Base-by-base conservation (phyloP, 2,888 invertebrate genomes). In the Serrognathus titanus region DNA sequence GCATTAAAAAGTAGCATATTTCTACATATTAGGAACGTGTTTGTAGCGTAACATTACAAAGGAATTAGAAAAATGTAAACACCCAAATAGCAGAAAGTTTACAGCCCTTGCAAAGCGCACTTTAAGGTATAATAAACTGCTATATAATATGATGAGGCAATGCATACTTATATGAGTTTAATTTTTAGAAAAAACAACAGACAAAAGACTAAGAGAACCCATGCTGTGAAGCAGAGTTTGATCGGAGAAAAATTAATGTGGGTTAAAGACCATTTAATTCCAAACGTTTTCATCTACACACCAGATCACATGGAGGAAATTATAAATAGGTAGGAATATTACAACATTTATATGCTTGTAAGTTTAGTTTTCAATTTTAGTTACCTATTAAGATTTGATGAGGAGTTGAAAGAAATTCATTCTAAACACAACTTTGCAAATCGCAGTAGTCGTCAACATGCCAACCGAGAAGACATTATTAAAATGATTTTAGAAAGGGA, bases 71-170 rank as follows among this genome's bases (percentile, higher is more conserved):
- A 84, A 85, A 74, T 80, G 85, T 52, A 88, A 88, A 70, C 94
- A 94, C 78, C 94, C 94, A 1, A 92, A 92, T 74, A 93, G 93
- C 68, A 83, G 94, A 63, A 92, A 90, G 79, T 90, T 91, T 0
- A 80, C 84, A 61, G 86, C 88, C 7, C 75, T 92, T 13, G 82
- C 85, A 2, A 89, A 87, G 72, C 86, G 90, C 75, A 79, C 85
- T 6, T 85, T 86, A 63, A 88, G 82, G 83, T 83, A 75, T 67
- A 69, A 55, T 50, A 12, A 40, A 20, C 10, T 13, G 5, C 16
- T 13, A 12, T n/a, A n/a, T n/a, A 51, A 4, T n/a, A 8, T 0
- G 38, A 8, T n/a, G 2, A 16, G 7, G 3, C 8, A 3, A 12
- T 4, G 1, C 9, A 3, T 13, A 6, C 16, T 13, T 10, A 43